Base-by-base conservation (phyloP, 2,888 invertebrate genomes). In the Onthophagus sagittarius region DNA sequence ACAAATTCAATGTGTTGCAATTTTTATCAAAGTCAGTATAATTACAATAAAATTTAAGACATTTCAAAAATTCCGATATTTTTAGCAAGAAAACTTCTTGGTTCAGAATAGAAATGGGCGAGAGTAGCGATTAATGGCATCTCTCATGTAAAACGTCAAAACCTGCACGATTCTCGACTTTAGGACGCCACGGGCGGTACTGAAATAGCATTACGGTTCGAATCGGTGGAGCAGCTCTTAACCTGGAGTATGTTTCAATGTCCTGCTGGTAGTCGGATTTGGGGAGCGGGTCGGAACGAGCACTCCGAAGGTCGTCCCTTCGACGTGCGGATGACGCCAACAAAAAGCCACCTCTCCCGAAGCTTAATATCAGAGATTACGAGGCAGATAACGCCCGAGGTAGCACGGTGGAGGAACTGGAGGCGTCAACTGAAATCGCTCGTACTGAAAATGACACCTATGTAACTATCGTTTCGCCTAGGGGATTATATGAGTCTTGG, bases 181-280 rank as follows among this genome's bases (percentile, higher is more conserved):
- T 67, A 15, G 15, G 15, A 15, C 31, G 64, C 14, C 67, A 13
- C 32, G 2, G 15, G 67, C n/a, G 31, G 67, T 67, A n/a, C 64
- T 64, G 64, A 15, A 64, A 64, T 31, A n/a, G 67, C 23, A 67
- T 67, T 67, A 67, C 23, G 67, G 13, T 31, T 32, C 31, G 23
- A 67, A 67, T 67, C 67, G 67, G 67, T 13, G 23, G 31, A 67
- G 67, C 23, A 23, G 67, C 67, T 67, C 32, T 67, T 67, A 67
- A 67, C 67, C 67, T 67, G 67, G 67, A 67, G 67, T 67, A 67
- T 67, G 67, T 67, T 67, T 67, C 67, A 67, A 67, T 67, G 67
- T 67, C 23, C 39, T 53, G 39, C 39, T 53, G 9, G n/a, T 67
- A 23, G 31, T 67, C 67, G 67, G 31, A 32, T n/a, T 23, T 67